A percentile compares a stretch with the other conserved stretches of the same genome.
These are phyloP conservation scores for Capitella teleta DNA, from an alignment of 1,140 invertebrate genomes.

Conservation along the genomic window DNA sequence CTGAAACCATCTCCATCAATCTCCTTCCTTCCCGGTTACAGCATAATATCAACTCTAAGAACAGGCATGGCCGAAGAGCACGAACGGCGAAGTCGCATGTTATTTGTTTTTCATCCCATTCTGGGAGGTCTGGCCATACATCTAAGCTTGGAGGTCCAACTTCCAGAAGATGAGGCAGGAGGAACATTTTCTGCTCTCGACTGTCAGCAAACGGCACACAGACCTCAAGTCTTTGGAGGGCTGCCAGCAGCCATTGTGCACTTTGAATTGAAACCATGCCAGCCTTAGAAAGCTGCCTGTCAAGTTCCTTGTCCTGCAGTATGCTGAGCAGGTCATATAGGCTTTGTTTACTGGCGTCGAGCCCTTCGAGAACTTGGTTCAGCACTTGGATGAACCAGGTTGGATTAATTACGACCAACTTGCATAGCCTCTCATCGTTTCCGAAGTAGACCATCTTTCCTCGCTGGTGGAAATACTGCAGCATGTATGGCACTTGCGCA, in stretches of 20 bases:
- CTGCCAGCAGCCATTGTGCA: slow-evolving; percentile 13
- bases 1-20: slow-evolving; percentile 10
- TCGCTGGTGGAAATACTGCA: slow-evolving; percentile 13
- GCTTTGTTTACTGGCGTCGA: slow-evolving; percentile 6
- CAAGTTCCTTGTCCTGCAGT: slow-evolving; percentile 12
- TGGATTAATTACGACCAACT: slow-evolving; percentile 14
- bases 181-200: background rate
- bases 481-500: slow-evolving; percentile 9
- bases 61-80: slow-evolving; percentile 8
- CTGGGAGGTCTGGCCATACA: slow-evolving; percentile 14
- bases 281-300: slow-evolving; percentile 12
- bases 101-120: slow-evolving; percentile 15
- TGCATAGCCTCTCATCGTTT: slow-evolving; percentile 5
- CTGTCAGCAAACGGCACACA: slow-evolving; percentile 9
- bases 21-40: slow-evolving; percentile 10
- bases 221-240: slow-evolving; percentile 11
- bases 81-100: slow-evolving; percentile 14
- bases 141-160: slow-evolving; percentile 12
- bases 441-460: slow-evolving; percentile 12
- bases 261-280: slow-evolving; percentile 1
- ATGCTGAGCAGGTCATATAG: slow-evolving; percentile 1
- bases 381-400: slow-evolving; percentile 13
- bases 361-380: slow-evolving; percentile 4
- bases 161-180: slow-evolving; percentile 12
- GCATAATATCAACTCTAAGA: slow-evolving; percentile 10